Evolutionary conservation across 2,797 vertebrate species (phyloP), one percentile per base, ranked within the genome.

Genomic region (Sphaeramia orbicularis): DNA sequence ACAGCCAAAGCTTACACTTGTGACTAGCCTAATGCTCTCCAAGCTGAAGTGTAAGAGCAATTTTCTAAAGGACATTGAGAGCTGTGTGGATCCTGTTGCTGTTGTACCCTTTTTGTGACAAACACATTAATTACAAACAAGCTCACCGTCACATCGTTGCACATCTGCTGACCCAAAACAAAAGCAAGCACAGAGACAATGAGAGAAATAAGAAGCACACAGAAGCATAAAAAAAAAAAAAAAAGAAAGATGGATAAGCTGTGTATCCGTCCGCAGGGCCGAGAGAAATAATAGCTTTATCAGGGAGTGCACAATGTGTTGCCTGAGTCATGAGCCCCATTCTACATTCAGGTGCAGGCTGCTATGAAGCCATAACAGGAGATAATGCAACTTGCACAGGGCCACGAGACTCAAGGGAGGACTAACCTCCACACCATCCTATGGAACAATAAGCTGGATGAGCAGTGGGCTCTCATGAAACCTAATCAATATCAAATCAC

Each of bases 401-500:
- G 83, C 74, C 86, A 80, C 6, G 27, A 59, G 81, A 79, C 92
- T 86, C 86, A 1, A 32, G 83, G 86, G 91, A 89, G 80, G 76
- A 82, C 76, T 79, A 53, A 76, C 65, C 74, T 81, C 65, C 72
- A 80, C 40, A 38, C 53, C 38, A 19, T 83, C 80, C 86, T 68
- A 53, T 76, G 78, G 86, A 91, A 87, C 81, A 90, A 90, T 90
- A 91, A 92, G 89, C 87, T 81, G 73, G 84, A 85, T 84, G 85
- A 87, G 83, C 77, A 18, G 73, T 59, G 63, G 81, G 71, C 62
- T 56, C 84, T 87, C 88, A 81, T 90, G 85, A 91, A 93, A 88
- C 87, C 90, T 88, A 93, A 94, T 94, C 93, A 92, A 94, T 94
- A 94, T 86, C 86, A 87, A 90, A 93, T 92, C 88, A 91, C 88